Evolutionary conservation across 2,113 vertebrate species (phyloP).

Genomic region (Mormyrus iriodes): DNA sequence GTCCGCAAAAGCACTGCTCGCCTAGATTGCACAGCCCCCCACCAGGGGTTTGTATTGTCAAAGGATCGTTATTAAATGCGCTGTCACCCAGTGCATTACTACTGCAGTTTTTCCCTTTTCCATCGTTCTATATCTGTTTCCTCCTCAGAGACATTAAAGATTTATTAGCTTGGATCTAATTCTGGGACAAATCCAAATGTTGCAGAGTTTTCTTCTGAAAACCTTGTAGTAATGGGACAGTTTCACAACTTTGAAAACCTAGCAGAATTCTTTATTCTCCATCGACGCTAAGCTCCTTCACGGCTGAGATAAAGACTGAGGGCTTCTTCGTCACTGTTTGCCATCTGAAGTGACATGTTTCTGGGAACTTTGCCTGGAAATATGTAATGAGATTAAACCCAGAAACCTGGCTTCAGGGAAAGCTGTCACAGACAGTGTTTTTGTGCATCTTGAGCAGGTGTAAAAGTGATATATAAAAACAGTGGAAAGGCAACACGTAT

Average conservation of each 20-base stretch:
- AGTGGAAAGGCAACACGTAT: neutral
- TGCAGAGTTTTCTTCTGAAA: neutral
- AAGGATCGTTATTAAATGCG: constrained; percentile 36
- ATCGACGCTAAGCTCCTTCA: neutral
- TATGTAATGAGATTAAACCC: neutral
- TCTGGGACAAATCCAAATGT: neutral
- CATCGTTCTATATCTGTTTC: constrained; percentile 10
- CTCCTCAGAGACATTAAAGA: constrained; percentile 27
- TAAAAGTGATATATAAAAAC: neutral
- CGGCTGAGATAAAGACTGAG: neutral
- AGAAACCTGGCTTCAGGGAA: neutral
- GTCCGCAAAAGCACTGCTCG: neutral
- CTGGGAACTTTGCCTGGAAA: neutral
- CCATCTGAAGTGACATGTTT: neutral
- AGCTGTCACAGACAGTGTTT: neutral
- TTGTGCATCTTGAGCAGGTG: neutral
- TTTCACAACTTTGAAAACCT: neutral
- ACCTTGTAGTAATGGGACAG: neutral
- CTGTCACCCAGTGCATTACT: constrained; percentile 13
- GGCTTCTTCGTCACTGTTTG: neutral
- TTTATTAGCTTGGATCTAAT: constrained; percentile 19
- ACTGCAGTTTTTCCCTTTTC: neutral
- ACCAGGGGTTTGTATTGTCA: constrained; percentile 34
- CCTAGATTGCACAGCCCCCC: constrained; percentile 1
- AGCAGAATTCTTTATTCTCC: neutral